phyloP scores from a whole-genome alignment of 2,113 vertebrate species.

The Odobenus rosmarus region DNA sequence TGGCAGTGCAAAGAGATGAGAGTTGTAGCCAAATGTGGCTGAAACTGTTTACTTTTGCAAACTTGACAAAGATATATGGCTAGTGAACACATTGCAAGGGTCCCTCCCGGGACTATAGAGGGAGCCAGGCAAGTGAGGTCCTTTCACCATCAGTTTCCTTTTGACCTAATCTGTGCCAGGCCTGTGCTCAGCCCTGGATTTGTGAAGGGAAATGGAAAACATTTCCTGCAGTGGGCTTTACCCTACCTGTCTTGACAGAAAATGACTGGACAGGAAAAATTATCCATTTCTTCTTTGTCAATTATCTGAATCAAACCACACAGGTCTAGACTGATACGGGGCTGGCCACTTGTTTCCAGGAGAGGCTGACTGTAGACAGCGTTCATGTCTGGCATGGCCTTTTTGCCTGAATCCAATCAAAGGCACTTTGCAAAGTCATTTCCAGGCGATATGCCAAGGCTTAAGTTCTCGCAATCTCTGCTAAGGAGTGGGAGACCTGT shows the following conservation, averaged over 20 bases:
- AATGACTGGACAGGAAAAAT: background rate
- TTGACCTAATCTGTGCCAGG: background rate
- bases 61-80: too few species aligned
- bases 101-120: background rate
- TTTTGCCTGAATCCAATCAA: background rate
- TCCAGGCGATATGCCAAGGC: background rate
- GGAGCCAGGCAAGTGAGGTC: background rate
- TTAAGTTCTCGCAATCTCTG: background rate
- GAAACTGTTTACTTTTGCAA: background rate
- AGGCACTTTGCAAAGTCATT: background rate
- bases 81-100: background rate
- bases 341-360: background rate
- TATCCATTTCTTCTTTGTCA: background rate
- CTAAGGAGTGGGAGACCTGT: background rate
- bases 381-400: background rate
- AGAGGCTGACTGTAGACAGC: background rate
- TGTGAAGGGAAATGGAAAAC: background rate
- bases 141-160: background rate
- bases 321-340: background rate
- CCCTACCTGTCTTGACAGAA: background rate
- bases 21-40: background rate
- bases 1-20: background rate
- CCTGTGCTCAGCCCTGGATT: background rate
- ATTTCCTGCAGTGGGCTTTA: background rate
- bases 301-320: background rate